Evolutionary conservation across 2,113 vertebrate genomes (phyloP), one percentile per base, ranked within the genome.

Genomic region (Etheostoma spectabile): DNA sequence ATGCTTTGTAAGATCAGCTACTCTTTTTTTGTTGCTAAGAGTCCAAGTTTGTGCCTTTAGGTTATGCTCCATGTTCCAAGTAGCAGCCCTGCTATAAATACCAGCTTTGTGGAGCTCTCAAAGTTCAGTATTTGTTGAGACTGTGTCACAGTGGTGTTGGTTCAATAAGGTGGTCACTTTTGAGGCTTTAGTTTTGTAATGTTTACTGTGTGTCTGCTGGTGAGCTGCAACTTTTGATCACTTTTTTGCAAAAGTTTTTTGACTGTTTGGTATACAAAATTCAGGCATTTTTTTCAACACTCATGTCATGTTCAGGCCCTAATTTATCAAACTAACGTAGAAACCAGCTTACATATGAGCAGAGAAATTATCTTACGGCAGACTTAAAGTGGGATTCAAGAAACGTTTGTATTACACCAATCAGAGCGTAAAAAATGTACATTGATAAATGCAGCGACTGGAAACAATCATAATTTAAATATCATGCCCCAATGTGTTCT

Each of bases 121-220:
- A 8, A 57, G 27, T 56, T 56, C 55, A 52, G 35, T 81, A 33
- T 78, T 74, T 67, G 85, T 27, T 84, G 52, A 60, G 42, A 63
- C 22, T 59, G 49, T 77, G 59, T 74, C 82, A 84, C 35, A 63
- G 45, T 66, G 56, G 67, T 80, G 73, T 52, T 65, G 59, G 64
- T 66, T 70, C 63, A 77, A 22, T 56, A 67, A 35, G 51, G 64
- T 52, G 70, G 27, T 60, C 35, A 10, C 16, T 46, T 55, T 61
- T 22, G 30, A 57, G 61, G 62, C 53, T 24, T 13, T 15, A 6
- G 35, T 11, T 49, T 21, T 60, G 48, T 57, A 15, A 53, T 48
- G 42, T 64, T 30, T 42, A 56, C 19, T 57, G 38, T 59, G 19
- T 15, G 19, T 49, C 55, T 35, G 45, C 27, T 61, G 18, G 2